A percentile compares a stretch with the other conserved stretches of the same genome.
Conservation (phyloP, 2,888 invertebrate genomes). For the Sicus ferrugineus region DNA sequence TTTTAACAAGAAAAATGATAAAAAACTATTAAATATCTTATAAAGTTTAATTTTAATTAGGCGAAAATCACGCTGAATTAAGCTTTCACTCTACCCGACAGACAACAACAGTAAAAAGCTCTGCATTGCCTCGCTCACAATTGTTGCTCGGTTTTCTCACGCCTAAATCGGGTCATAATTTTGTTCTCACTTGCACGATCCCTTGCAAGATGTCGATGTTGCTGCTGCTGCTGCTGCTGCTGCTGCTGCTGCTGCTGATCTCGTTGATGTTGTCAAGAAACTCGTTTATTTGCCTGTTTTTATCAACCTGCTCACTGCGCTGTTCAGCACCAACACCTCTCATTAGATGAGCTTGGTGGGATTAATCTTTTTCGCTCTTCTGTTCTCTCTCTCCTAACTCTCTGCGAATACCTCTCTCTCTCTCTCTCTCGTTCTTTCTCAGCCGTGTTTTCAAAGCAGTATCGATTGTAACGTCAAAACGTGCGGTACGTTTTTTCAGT, state of each 20-base stretch:
- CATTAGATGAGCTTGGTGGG: neutral
- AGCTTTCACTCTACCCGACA: too few relatives aligned
- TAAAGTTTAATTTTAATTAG: too few relatives aligned
- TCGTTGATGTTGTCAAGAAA: neutral
- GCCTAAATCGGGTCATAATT: neutral
- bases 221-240: neutral
- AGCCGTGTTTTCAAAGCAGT: neutral
- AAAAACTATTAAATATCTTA: too few relatives aligned
- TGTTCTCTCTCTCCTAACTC: slow-evolving; percentile 1
- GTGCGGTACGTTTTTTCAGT: neutral
- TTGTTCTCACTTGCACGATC: neutral
- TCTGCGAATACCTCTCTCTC: neutral
- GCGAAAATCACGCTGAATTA: too few relatives aligned
- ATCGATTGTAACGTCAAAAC: slow-evolving; percentile 8
- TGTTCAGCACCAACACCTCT: neutral
- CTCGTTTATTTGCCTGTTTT: slow-evolving; percentile 1
- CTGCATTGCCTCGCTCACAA: neutral
- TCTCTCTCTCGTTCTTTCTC: neutral
- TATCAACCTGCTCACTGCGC: neutral
- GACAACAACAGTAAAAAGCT: neutral
- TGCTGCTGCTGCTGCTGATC: neutral
- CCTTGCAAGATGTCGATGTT: neutral
- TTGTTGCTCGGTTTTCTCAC: neutral
- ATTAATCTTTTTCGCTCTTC: neutral
- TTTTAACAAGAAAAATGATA: too few relatives aligned